phyloP scores from a whole-genome alignment of 2,113 vertebrate species.

The Xenus cinereus region DNA sequence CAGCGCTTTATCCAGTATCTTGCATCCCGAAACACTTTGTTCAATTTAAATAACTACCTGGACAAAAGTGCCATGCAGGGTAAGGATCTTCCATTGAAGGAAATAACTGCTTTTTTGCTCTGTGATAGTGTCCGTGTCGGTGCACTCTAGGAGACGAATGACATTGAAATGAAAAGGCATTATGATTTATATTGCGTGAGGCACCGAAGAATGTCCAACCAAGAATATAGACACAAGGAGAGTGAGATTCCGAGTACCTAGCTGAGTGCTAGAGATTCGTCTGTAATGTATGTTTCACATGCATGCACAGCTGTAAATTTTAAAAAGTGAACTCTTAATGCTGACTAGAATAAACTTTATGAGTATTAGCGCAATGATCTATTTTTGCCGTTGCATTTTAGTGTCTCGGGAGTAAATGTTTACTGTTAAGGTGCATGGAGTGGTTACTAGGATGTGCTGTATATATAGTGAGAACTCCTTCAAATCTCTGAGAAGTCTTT shows the following conservation, averaged over 20 bases:
- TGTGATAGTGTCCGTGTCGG: not conserved
- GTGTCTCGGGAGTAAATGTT: not conserved
- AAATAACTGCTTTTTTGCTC: not conserved
- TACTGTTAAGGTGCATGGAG: not conserved
- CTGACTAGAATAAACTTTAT: not conserved
- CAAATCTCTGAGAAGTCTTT: not conserved
- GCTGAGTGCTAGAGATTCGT: not conserved
- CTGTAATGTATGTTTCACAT: not conserved
- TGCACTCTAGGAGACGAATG: not conserved
- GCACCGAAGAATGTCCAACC: not conserved
- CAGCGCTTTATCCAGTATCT: conserved; percentile 95
- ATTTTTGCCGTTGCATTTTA: not conserved
- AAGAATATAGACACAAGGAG: not conserved
- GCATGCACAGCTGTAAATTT: not conserved
- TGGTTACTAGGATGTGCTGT: not conserved
- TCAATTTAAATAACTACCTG: conserved; percentile 96
- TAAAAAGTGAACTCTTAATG: not conserved
- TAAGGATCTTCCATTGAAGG: conserved; percentile 54
- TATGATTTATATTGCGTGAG: not conserved
- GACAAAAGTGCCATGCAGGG: conserved; percentile 94
- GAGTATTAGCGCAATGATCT: not conserved
- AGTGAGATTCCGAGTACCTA: not conserved
- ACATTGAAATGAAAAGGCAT: not conserved
- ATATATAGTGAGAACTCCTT: not conserved
- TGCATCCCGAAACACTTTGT: conserved; percentile 91